Base-by-base conservation (phyloP, 2,797 vertebrate genomes). In the Falco columbarius region DNA sequence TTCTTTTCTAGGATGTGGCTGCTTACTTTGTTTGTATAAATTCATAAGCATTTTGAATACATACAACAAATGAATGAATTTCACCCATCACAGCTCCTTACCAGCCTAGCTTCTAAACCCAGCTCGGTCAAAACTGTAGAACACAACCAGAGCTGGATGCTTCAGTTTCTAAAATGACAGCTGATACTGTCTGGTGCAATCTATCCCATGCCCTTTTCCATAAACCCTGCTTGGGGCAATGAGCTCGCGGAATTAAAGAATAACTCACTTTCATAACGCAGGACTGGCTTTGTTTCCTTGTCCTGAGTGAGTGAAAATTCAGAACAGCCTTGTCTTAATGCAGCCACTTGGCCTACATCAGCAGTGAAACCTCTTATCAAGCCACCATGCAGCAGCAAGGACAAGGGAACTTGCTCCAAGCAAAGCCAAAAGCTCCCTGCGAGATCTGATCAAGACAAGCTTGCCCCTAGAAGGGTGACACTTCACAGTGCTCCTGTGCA, bases 401-500 rank as follows among this genome's bases (percentile, higher is more conserved):
- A 38, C 6, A 42, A 42, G 14, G 30, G 38, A 54, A 29, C 30
- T 27, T 8, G 19, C 62, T 47, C 59, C 27, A 26, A 32, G 24
- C 29, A 27, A 66, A 54, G 40, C 40, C 32, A n/a, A 49, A 71
- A 72, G 52, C 52, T 59, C 46, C 38, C 40, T 36, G 30, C 0
- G 1, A 54, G 42, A 49, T 26, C 26, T 2, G 15, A 34, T 12
- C 36, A 40, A 16, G 9, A 58, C 62, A 38, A 80, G 38, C 62
- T 32, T 36, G 51, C 9, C 19, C 49, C 18, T 2, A 20, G 21
- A 27, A 2, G 24, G 27, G 36, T 5, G 29, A 55, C 0, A 0
- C 42, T 49, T 24, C 3, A 1, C 5, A 23, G 38, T 5, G 13
- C 52, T 82, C 65, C 30, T 1, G 7, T 20, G 34, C 2, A 0